These are phyloP conservation scores for Siphamia tubifer DNA, from an alignment of 2,113 vertebrate species.

Conservation along the genomic window DNA sequence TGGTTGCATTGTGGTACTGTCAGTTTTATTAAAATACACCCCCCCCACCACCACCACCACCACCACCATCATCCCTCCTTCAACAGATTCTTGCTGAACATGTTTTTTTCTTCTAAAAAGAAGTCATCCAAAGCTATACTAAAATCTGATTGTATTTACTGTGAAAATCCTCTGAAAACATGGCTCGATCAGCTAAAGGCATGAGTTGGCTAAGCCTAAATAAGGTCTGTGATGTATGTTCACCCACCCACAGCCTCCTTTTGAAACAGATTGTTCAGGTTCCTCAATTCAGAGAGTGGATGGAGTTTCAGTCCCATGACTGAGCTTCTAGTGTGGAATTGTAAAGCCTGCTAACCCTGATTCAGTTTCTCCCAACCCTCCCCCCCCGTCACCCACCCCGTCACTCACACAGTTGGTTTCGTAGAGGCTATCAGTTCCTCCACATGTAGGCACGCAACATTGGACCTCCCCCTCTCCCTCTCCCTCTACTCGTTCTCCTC, in stretches of 20 bases:
- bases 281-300: constrained; percentile 44
- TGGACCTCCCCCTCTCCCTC: not conserved
- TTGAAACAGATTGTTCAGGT: constrained; percentile 35
- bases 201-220: not conserved
- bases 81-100: no score
- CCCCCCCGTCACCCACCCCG: constrained; percentile 26
- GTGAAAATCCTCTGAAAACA: not conserved
- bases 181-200: not conserved
- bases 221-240: not conserved
- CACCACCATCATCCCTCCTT: no score
- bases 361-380: constrained; percentile 22
- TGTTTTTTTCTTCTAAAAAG: no score
- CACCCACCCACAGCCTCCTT: constrained; percentile 6
- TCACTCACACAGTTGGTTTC: constrained; percentile 45
- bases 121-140: not conserved
- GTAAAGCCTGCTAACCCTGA: constrained; percentile 50
- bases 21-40: no score
- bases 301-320: constrained; percentile 82
- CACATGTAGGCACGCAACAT: constrained; percentile 40
- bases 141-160: not conserved
- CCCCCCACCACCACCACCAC: no score
- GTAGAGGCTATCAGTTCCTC: constrained; percentile 51
- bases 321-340: constrained; percentile 44
- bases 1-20: no score
- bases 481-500: not conserved